Evolutionary conservation across 2,113 vertebrate genomes (phyloP), one percentile per base, ranked within the genome.

Genomic region (Corythoichthys haematopterus): DNA sequence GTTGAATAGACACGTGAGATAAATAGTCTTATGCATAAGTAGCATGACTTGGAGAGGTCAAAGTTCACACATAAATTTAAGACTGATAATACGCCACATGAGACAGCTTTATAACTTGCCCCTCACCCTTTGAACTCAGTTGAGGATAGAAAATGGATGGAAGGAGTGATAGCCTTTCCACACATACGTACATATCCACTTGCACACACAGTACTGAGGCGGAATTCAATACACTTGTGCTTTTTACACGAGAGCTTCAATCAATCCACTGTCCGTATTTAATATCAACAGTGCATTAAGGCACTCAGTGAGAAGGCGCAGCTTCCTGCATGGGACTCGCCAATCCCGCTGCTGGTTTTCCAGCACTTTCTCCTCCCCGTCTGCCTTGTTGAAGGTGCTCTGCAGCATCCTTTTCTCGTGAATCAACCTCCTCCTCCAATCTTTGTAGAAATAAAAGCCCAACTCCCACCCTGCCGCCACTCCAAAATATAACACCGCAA

Each of bases 351-450:
- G 66, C 74, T 71, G 68, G 33, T 80, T 78, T 85, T 83, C 84
- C 76, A 88, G 88, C 81, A 78, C 72, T 77, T 88, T 88, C 84
- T 86, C 62, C 76, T 75, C 71, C 71, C 71, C 51, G 71, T 45
- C 72, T 82, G 74, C 56, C 63, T 63, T 64, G 68, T 51, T 16
- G 16, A 72, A 52, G 56, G 47, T 70, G 69, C 75, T 84, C 81
- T 87, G 85, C 87, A 83, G 85, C 87, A 81, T 81, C 75, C 70
- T 71, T 68, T 70, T 75, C 70, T 76, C 77, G 67, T 78, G 77
- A 82, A 84, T 82, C 80, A 76, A 77, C 72, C 71, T 65, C 68
- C 67, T 66, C 51, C 55, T 58, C 57, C 59, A 45, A 20, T 58
- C 28, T 75, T 52, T 35, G 59, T 68, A 69, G 58, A 64, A 64